Evolutionary conservation across 2,888 invertebrate species (phyloP), one percentile per base, ranked within the genome.

Genomic region (Leptopilina myrica): DNA sequence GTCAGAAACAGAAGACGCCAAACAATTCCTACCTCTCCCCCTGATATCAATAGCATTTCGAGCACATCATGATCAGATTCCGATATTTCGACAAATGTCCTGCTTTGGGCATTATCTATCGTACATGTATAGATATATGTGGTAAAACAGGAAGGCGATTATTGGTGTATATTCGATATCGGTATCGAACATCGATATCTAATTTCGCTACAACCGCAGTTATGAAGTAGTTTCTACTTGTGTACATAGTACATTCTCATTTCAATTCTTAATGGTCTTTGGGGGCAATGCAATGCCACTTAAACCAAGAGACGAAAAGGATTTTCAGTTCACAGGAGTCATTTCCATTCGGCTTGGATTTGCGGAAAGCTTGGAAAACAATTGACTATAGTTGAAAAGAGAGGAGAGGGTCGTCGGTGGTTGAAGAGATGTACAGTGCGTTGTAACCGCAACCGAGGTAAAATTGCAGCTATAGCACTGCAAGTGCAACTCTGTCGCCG

Each of bases 271-370:
- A 26, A 73, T 73, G 9, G 33, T 62, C 56, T 33, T 33, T 56
- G 33, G 33, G 33, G 33, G 33, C 5, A 33, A 33, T 20, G 73
- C 40, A 73, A 56, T 73, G 53, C 40, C 73, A 73, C 73, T 73
- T 73, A 73, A 73, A 56, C 73, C n/a, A 49, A 49, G 53, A 73
- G 33, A 73, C 26, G 33, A 73, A 73, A 73, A 56, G 56, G 73
- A 73, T 56, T 73, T 73, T 73, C 73, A 73, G 53, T 73, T 73
- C 33, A 73, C 26, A 26, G 73, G 33, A 33, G 56, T 67, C 73
- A 73, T 73, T 73, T 73, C 26, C 73, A 73, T 73, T 56, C 33
- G 43, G 73, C 69, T 40, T 73, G 56, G 73, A 73, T 73, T 73
- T 73, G 56, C 56, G n/a, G 73, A 73, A 40, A 73, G 56, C 73